These are phyloP conservation scores for Chloebia gouldiae DNA, from an alignment of 2,113 vertebrate genomes.

Conservation along the genomic window DNA sequence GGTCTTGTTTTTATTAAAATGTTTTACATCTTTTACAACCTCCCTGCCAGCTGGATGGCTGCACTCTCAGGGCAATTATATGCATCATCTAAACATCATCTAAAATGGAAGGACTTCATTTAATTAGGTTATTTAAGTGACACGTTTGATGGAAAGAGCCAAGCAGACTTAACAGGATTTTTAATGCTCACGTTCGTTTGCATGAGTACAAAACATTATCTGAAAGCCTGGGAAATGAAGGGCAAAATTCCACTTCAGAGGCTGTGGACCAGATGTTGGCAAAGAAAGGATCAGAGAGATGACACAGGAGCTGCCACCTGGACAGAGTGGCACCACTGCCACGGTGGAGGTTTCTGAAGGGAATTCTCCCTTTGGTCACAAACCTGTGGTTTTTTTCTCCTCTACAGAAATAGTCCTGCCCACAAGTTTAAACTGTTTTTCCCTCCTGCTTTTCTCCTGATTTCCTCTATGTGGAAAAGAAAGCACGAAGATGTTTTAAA, in stretches of 20 bases:
- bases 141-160: slow-evolving; percentile 28
- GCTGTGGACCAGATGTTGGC: neutral
- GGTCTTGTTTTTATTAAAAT: slow-evolving; percentile 42
- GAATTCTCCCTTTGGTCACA: neutral
- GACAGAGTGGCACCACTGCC: neutral
- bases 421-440: neutral
- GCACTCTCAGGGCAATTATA: neutral
- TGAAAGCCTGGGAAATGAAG: neutral
- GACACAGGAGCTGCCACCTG: neutral
- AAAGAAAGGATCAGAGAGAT: neutral
- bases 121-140: slow-evolving; percentile 50
- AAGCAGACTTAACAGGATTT: neutral
- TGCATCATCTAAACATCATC: slow-evolving; percentile 47
- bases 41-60: slow-evolving; percentile 17
- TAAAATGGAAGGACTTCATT: neutral
- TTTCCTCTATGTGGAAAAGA: neutral
- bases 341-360: neutral
- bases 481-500: neutral
- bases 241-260: neutral
- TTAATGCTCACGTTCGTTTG: neutral
- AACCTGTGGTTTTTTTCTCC: neutral
- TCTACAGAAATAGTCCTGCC: neutral
- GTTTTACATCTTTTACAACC: neutral
- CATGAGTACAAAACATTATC: neutral
- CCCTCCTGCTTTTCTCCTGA: neutral